These are phyloP conservation scores for Macrosiphum euphorbiae DNA, from an alignment of 2,888 invertebrate genomes.

Conservation along the genomic window DNA sequence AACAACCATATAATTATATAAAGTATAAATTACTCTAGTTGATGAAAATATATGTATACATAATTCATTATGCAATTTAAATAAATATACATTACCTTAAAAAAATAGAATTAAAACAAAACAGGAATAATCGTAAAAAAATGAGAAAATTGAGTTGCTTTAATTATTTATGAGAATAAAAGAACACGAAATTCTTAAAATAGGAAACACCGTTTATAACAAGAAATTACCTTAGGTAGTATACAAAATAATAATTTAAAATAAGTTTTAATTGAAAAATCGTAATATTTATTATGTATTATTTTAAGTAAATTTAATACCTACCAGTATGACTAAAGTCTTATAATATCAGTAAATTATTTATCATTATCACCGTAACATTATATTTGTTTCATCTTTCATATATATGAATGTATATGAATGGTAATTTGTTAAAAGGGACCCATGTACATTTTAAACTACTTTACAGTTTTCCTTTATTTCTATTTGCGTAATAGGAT, in stretches of 20 bases:
- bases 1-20: conserved; percentile 8
- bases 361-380: neutral
- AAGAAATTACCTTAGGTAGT: neutral
- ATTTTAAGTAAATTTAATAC: neutral
- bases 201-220: neutral
- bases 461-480: too few relatives aligned
- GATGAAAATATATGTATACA: neutral
- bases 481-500: too few relatives aligned
- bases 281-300: neutral
- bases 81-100: neutral
- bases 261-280: neutral
- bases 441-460: too few relatives aligned
- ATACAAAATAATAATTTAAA: neutral
- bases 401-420: neutral
- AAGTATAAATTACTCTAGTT: neutral
- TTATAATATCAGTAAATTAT: neutral
- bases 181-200: neutral
- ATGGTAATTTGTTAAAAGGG: too few relatives aligned
- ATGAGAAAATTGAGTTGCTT: neutral
- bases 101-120: neutral
- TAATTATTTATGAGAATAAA: neutral
- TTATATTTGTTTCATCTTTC: neutral
- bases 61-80: neutral
- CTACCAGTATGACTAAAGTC: neutral
- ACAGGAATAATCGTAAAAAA: neutral